Percentiles rank a stretch among this genome's conserved stretches.
Evolutionary conservation across 1,140 invertebrate genomes (phyloP).

Genomic region (Paramacrobiotus metropolitanus): DNA sequence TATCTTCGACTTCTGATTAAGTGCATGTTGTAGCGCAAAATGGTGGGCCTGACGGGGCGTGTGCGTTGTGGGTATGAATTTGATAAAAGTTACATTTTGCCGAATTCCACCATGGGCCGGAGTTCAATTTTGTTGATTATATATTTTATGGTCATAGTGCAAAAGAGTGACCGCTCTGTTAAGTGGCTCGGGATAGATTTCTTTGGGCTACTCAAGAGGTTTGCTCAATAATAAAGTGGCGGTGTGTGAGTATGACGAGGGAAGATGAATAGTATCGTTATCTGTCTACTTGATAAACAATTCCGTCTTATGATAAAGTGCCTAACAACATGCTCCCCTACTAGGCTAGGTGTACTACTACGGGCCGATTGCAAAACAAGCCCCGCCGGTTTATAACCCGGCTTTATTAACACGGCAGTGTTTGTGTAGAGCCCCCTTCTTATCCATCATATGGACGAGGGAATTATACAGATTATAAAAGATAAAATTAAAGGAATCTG

Average conservation of each 20-base stretch:
- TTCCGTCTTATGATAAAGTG: background rate
- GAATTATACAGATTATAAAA: slow-evolving; percentile 2
- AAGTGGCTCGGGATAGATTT: no score
- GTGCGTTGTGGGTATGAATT: no score
- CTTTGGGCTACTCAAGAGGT: no score
- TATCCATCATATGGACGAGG: background rate
- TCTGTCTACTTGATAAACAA: slow-evolving; percentile 1
- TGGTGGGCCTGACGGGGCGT: no score
- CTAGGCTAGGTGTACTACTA: background rate
- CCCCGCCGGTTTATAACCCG: background rate
- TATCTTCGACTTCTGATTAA: no score
- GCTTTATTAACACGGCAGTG: background rate
- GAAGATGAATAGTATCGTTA: background rate
- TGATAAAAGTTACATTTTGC: no score
- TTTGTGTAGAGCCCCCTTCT: background rate
- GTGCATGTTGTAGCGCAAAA: no score
- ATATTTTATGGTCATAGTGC: no score
- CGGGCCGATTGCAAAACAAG: background rate
- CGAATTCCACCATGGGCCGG: no score
- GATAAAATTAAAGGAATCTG: slow-evolving; percentile 5
- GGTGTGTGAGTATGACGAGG: background rate
- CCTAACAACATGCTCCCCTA: background rate
- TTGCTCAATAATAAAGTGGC: background rate
- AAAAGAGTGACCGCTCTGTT: no score
- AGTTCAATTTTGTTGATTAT: no score